These are phyloP conservation scores for Drosophila fungiperda DNA, from an alignment of 2,888 invertebrate species.

Conservation along the genomic window DNA sequence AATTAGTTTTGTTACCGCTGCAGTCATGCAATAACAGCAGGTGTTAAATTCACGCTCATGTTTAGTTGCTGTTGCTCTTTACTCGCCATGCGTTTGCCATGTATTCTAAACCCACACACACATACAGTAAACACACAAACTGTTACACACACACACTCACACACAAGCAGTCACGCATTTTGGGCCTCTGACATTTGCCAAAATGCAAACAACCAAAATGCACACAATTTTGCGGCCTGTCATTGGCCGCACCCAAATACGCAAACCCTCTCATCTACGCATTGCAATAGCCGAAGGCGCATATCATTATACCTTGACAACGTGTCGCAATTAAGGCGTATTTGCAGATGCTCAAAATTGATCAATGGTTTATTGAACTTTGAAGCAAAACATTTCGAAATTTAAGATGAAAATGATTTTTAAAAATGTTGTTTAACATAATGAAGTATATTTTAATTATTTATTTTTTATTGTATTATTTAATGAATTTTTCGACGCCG, in stretches of 20 bases:
- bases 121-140: not conserved
- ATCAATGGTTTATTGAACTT: too few species aligned
- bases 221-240: conserved; percentile 55
- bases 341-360: not conserved
- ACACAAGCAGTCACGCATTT: conserved; percentile 13
- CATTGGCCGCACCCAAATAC: conserved; percentile 1
- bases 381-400: too few species aligned
- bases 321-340: not conserved
- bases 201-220: conserved; percentile 56
- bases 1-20: conserved; percentile 50
- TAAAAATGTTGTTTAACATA: too few species aligned
- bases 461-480: too few species aligned
- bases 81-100: conserved; percentile 44
- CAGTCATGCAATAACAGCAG: conserved; percentile 55
- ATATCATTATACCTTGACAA: conserved; percentile 4
- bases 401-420: not conserved
- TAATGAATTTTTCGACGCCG: not conserved
- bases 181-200: conserved; percentile 40
- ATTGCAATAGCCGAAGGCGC: conserved; percentile 17
- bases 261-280: not conserved
- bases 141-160: conserved; percentile 4
- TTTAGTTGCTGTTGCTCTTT: conserved; percentile 21
- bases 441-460: too few species aligned
- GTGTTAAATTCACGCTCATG: conserved; percentile 63
- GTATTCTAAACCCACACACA: conserved; percentile 11